phyloP scores from a whole-genome alignment of 2,797 vertebrate species.

The Gallinago solitaria region DNA sequence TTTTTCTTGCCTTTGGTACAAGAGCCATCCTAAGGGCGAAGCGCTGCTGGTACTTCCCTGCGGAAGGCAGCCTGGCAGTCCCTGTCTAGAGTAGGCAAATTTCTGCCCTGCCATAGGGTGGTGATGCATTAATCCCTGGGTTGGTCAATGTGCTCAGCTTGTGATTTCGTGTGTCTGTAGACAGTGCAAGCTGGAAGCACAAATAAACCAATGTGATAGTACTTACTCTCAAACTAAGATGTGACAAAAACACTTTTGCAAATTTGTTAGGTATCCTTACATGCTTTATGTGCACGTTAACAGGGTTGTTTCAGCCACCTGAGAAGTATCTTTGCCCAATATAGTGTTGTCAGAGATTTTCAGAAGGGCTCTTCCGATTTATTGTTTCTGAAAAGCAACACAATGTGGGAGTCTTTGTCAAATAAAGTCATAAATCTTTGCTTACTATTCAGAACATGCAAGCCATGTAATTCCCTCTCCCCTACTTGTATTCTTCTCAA shows the following conservation, averaged over 20 bases:
- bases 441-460: not conserved
- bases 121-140: not conserved
- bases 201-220: not conserved
- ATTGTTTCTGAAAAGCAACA: not conserved
- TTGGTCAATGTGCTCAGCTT: not conserved
- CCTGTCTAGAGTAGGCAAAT: not conserved
- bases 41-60: not conserved
- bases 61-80: not conserved
- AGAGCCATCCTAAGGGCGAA: not conserved
- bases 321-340: not conserved
- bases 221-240: not conserved
- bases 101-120: not conserved
- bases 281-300: not conserved
- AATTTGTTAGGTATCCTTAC: not conserved
- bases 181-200: not conserved
- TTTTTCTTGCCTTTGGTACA: not conserved
- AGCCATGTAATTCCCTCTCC: not conserved
- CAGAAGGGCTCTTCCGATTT: not conserved
- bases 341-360: not conserved
- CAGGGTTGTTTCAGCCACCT: not conserved
- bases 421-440: not conserved
- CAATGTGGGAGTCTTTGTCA: not conserved
- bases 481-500: too few species aligned
- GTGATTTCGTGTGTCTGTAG: not conserved
- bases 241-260: not conserved